A percentile compares a stretch with the other conserved stretches of the same genome.
phyloP scores from a whole-genome alignment of 2,113 vertebrate genomes.

The Chitala chitala region DNA sequence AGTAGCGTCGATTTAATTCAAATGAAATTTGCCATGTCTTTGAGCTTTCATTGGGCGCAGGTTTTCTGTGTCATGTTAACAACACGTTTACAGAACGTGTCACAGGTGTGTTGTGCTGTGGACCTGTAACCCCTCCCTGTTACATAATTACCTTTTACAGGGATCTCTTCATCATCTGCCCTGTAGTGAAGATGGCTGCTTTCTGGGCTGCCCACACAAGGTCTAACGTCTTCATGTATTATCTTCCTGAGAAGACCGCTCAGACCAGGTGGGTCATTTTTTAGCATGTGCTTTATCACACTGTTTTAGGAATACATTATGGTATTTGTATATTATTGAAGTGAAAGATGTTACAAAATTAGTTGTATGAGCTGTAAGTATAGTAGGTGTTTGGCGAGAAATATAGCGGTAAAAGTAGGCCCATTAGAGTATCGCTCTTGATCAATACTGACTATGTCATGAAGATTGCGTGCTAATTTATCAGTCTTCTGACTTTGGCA shows the following conservation, averaged over 20 bases:
- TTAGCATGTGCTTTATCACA: not conserved
- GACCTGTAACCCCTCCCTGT: not conserved
- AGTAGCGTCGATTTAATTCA: no score
- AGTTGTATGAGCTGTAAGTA: no score
- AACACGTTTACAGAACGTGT: not conserved
- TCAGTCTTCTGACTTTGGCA: no score
- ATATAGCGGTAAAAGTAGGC: no score
- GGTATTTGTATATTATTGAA: not conserved
- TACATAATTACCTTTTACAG: constrained; percentile 26
- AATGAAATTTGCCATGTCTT: no score
- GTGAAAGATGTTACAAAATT: no score
- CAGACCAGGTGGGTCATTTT: constrained; percentile 38
- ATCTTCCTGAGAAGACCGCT: constrained; percentile 35
- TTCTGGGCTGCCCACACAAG: constrained; percentile 39
- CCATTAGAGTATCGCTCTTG: no score
- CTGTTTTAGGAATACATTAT: not conserved
- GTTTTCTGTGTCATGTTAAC: not conserved
- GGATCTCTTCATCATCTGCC: constrained; percentile 48
- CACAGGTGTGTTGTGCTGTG: not conserved
- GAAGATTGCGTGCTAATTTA: no score
- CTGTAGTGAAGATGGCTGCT: constrained; percentile 40
- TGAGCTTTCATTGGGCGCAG: not conserved
- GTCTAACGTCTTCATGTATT: constrained; percentile 45
- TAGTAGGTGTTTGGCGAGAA: no score
- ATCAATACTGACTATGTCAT: no score